A percentile compares a stretch with the other conserved stretches of the same genome.
Conservation (phyloP, 1,140 invertebrate genomes). For the Zelostemma sp. region DNA sequence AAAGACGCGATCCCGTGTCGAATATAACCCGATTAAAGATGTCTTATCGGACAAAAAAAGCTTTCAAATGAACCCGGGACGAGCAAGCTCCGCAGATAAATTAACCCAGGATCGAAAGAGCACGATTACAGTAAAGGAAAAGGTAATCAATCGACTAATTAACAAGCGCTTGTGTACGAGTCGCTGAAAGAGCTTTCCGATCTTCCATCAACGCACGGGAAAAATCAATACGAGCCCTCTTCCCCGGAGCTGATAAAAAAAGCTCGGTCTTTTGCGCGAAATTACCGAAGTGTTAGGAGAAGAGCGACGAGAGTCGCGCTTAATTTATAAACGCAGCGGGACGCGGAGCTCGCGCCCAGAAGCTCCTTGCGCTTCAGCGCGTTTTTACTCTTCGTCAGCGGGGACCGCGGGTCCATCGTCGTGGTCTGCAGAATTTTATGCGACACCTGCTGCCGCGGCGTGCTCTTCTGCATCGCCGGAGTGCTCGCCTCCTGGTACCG, state of each 20-base stretch:
- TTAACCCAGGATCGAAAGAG: neutral
- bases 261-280: constrained; percentile 19
- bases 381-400: constrained; percentile 60
- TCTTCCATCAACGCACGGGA: constrained; percentile 1
- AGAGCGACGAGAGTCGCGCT: constrained; percentile 46
- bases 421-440: constrained; percentile 66
- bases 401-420: constrained; percentile 64
- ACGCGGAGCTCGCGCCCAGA: constrained; percentile 43
- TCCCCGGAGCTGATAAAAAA: neutral
- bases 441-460: constrained; percentile 52
- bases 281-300: constrained; percentile 51
- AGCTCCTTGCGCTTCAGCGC: constrained; percentile 58
- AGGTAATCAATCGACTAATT: constrained; percentile 12
- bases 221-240: constrained; percentile 11
- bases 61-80: neutral
- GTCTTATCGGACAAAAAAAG: neutral
- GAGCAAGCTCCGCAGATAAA: neutral
- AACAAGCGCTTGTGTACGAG: constrained; percentile 2
- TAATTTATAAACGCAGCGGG: constrained; percentile 35
- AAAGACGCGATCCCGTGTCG: neutral
- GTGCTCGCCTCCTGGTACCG: constrained; percentile 60
- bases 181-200: neutral
- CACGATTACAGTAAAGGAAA: neutral
- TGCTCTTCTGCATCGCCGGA: constrained; percentile 63
- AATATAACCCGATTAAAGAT: constrained; percentile 1